Conservation (phyloP, 2,113 vertebrate genomes). For the Oxygymnocypris stewartii region DNA sequence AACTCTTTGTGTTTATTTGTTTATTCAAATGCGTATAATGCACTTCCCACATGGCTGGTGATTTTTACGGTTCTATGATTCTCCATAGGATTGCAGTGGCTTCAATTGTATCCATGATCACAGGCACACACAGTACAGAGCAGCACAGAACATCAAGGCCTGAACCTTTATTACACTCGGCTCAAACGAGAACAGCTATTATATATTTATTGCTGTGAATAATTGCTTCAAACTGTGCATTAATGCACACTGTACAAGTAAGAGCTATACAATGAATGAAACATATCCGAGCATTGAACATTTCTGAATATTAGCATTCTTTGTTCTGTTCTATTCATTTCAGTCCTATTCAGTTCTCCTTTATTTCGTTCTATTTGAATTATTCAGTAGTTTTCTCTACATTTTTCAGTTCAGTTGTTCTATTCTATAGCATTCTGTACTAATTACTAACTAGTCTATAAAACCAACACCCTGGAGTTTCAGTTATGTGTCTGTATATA, state of each 20-base stretch:
- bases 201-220: slow-evolving; percentile 1
- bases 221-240: background rate
- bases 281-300: background rate
- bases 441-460: background rate
- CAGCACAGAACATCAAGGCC: slow-evolving; percentile 3
- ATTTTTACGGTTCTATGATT: background rate
- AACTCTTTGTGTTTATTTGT: background rate
- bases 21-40: slow-evolving; percentile 28
- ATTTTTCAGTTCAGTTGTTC: background rate
- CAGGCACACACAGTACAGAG: background rate
- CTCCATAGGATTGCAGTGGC: background rate
- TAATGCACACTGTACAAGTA: background rate
- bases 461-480: background rate
- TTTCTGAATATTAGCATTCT: background rate
- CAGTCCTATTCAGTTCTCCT: background rate
- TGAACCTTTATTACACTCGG: background rate
- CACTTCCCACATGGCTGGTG: background rate
- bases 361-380: background rate
- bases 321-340: background rate
- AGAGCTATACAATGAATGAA: background rate
- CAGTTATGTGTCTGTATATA: background rate
- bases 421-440: background rate
- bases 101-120: background rate
- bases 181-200: background rate
- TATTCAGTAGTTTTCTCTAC: background rate